Evolutionary conservation across 1,140 invertebrate species (phyloP).

Genomic region (Temnothorax curvispinosus): DNA sequence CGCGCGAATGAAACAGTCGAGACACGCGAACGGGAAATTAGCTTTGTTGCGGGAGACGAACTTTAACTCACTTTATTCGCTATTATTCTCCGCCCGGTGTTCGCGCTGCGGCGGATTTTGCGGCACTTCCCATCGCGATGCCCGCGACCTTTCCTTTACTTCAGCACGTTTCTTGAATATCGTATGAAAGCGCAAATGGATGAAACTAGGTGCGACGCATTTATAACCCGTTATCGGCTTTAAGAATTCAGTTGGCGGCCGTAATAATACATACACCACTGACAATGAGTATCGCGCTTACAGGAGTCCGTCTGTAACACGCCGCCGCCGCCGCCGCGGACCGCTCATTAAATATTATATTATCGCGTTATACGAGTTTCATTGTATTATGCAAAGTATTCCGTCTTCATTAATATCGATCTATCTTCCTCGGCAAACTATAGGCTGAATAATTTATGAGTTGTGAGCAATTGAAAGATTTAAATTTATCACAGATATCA

Average conservation of each 20-base stretch:
- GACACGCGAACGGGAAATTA: constrained; percentile 64
- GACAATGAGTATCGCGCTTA: background rate
- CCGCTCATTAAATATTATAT: constrained; percentile 8
- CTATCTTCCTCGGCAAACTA: too few species aligned
- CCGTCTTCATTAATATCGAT: constrained; percentile 20
- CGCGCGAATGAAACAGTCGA: constrained; percentile 49
- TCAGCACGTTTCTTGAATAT: constrained; percentile 36
- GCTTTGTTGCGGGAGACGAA: constrained; percentile 52
- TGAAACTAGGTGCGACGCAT: background rate
- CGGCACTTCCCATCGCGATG: constrained; percentile 35
- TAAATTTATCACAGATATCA: background rate
- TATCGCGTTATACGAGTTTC: constrained; percentile 14
- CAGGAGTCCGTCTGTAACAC: background rate
- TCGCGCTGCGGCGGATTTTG: constrained; percentile 38
- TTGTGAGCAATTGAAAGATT: constrained; percentile 4
- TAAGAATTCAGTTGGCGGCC: constrained; percentile 4
- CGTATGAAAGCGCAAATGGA: constrained; percentile 27
- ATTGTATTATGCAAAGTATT: constrained; percentile 12
- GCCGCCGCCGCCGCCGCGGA: background rate
- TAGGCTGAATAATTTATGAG: constrained; percentile 19
- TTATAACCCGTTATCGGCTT: constrained; percentile 17
- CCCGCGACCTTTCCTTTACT: constrained; percentile 25
- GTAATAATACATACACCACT: background rate
- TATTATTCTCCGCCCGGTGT: constrained; percentile 43
- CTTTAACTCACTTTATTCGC: constrained; percentile 64